Conservation (phyloP, 2,797 vertebrate genomes). For the Leptatherina wallacei region DNA sequence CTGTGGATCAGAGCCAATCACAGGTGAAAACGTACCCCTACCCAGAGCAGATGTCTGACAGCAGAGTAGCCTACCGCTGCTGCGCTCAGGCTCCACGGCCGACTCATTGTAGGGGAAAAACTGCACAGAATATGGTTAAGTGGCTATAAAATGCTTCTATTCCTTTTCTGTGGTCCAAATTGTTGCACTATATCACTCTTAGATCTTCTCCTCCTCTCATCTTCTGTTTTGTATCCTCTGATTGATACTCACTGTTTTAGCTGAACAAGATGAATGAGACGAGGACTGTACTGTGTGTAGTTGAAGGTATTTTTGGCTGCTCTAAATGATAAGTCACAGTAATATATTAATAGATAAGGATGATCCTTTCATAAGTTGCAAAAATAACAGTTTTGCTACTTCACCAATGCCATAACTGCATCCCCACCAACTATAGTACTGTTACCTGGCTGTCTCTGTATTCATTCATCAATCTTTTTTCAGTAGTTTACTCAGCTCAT, state of each 20-base stretch:
- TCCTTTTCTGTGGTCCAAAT: background rate
- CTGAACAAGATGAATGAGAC: slow-evolving; percentile 45
- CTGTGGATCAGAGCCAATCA: too few species aligned
- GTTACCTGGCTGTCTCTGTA: slow-evolving; percentile 29
- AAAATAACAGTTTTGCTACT: slow-evolving; percentile 45
- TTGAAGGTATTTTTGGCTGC: slow-evolving; percentile 68
- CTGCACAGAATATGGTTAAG: background rate
- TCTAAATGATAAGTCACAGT: slow-evolving; percentile 72
- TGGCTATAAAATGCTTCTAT: background rate
- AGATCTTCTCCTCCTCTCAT: background rate
- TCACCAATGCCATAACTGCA: slow-evolving; percentile 4
- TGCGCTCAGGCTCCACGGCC: too few species aligned
- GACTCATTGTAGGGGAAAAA: too few species aligned
- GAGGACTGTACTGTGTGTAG: slow-evolving; percentile 24
- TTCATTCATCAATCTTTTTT: slow-evolving; percentile 20
- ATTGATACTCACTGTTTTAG: slow-evolving; percentile 39
- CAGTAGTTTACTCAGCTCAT: slow-evolving; percentile 17
- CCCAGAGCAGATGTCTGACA: too few species aligned
- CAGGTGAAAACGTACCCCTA: too few species aligned
- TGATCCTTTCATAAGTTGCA: slow-evolving; percentile 58
- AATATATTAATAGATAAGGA: slow-evolving; percentile 66
- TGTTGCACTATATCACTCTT: background rate
- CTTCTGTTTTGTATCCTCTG: slow-evolving; percentile 17
- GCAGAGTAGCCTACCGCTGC: too few species aligned
- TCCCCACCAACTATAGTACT: slow-evolving; percentile 24